Evolutionary conservation across 2,888 invertebrate species (phyloP), one percentile per base, ranked within the genome.

Genomic region (Cephus pulcher): DNA sequence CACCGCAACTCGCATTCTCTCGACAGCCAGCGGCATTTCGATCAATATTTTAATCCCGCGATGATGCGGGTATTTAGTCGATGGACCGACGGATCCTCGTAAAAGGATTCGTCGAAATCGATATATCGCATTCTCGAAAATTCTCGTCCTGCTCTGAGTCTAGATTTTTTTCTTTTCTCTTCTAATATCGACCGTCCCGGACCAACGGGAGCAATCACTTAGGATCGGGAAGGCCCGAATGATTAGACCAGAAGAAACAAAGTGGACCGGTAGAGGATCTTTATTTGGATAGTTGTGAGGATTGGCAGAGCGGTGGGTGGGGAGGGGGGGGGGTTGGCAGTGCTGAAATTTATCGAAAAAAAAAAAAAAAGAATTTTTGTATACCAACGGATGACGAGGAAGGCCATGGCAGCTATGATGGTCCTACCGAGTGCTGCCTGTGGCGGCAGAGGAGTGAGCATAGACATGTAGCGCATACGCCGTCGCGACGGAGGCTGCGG

Each of bases 401-500:
- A 79, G 73, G 75, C 74, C 56, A 76, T 40, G 34, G 74, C 69
- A 69, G 69, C 68, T 35, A 15, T n/a, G 73, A 68, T 73, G 37
- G 68, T 40, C 76, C 78, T 74, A 76, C 15, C 40, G 15, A 15
- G 15, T 15, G 40, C 40, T 40, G 40, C 40, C 40, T 15, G 33
- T 71, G 33, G 33, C n/a, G 71, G 71, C 71, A 33, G 33, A n/a
- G 33, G 15, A n/a, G 71, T n/a, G 84, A 84, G 86, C 82, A 85
- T 86, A 88, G 88, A 89, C 88, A 88, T 87, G 89, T 88, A 90
- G 89, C 89, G 90, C 89, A 90, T 88, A 90, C 88, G 87, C 89
- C 90, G 91, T 90, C 90, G 91, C 91, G 91, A 90, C 91, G 91
- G 90, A 90, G 90, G 90, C 90, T 90, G 91, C 91, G 91, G 91